Conservation (phyloP, 1,140 invertebrate genomes). For the Helicoverpa zea region DNA sequence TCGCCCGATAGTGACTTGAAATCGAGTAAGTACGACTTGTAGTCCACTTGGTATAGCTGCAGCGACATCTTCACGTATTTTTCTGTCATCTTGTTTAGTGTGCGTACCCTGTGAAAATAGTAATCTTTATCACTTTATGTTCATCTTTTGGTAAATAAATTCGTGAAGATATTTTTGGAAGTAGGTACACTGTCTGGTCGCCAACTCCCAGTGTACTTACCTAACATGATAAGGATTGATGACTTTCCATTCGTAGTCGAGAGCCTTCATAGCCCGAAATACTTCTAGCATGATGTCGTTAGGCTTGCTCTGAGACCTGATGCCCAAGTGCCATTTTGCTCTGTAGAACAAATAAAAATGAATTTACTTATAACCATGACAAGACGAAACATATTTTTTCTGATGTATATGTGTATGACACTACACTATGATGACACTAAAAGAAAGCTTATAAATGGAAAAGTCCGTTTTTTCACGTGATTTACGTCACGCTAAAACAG, state of each 20-base stretch:
- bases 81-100: slow-evolving; percentile 93
- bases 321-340: slow-evolving; percentile 99
- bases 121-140: too few relatives aligned
- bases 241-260: slow-evolving; percentile 99
- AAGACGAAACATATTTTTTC: too few relatives aligned
- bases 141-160: too few relatives aligned
- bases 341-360: slow-evolving; percentile 74
- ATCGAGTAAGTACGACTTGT: slow-evolving; percentile 98
- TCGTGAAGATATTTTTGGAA: too few relatives aligned
- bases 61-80: slow-evolving; percentile 98
- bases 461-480: too few relatives aligned
- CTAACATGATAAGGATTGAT: slow-evolving; percentile 98
- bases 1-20: slow-evolving; percentile 97
- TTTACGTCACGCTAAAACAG: too few relatives aligned
- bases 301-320: slow-evolving; percentile 99
- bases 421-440: too few relatives aligned
- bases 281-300: slow-evolving; percentile 99
- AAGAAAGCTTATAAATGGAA: too few relatives aligned
- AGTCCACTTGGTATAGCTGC: slow-evolving; percentile 99
- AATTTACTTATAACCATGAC: neutral
- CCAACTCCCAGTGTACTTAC: slow-evolving; percentile 57
- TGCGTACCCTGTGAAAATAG: slow-evolving; percentile 91
- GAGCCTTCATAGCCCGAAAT: slow-evolving; percentile 98
- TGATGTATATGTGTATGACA: too few relatives aligned
- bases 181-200: too few relatives aligned